Base-by-base conservation (phyloP, 1,140 invertebrate genomes). In the Cyclargus thomasi region DNA sequence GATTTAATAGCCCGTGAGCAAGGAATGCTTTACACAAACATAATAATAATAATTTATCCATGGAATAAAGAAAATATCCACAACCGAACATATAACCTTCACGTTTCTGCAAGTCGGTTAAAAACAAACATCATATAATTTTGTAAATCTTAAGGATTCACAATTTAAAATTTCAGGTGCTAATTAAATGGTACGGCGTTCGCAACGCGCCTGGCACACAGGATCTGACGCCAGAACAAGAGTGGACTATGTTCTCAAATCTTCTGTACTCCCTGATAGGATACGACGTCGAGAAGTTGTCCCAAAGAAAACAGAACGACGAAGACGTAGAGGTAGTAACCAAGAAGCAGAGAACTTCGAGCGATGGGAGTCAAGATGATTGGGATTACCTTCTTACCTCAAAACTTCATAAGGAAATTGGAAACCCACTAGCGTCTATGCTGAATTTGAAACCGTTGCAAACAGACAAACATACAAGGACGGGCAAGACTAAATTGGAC, bases 181-280 rank as follows among this genome's bases (percentile, higher is more conserved):
- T 97, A 59, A 93, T 95, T 39, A 95, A 95, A 80, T 98, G 97
- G 97, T 98, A 97, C 80, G 94, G 95, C 0, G 92, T 94, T 1
- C 91, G 96, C 62, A 98, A 98, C 92, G 95, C 96, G 4, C 96
- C 97, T 0, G 97, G 97, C 0, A 94, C 95, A 0, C 93, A 95
- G 73, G 94, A 97, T 74, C 92, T 96, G 59, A 95, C 94, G 36
- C 93, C 93, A 0, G 92, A 93, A 72, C 93, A 95, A 71, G 97
- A 98, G 86, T 97, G 97, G 96, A 91, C 93, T 5, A 92, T 96
- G 74, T 98, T 99, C 84, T 92, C 94, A 1, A 83, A 89, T 14
- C 88, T 94, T 20, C 79, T 95, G 1, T 92, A 93, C 63, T 92
- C 93, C 70, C 87, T 95, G 14, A 91, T 96, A 57, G 95, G 95